Evolutionary conservation across 2,797 vertebrate genomes (phyloP).

Genomic region (Lepidocolaptes lacrymiger): DNA sequence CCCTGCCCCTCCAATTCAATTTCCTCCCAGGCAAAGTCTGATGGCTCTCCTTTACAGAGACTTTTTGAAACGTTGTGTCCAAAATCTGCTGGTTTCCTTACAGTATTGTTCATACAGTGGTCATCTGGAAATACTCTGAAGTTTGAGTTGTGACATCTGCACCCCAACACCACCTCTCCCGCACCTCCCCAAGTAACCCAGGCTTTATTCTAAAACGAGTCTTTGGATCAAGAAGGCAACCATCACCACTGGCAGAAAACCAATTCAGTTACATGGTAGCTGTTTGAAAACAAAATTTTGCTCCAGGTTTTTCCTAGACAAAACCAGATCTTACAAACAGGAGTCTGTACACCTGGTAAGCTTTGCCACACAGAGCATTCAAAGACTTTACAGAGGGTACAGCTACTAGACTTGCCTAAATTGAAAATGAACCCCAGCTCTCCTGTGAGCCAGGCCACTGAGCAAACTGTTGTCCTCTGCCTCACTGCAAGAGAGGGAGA

Average conservation of each 20-base stretch:
- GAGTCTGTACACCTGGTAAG: neutral
- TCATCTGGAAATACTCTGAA: constrained; percentile 51
- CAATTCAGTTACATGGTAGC: neutral
- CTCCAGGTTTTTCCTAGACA: neutral
- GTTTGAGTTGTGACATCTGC: neutral
- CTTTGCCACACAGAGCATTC: neutral
- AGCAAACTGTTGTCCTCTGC: neutral
- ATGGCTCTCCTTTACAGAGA: constrained; percentile 62
- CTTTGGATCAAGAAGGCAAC: constrained; percentile 29
- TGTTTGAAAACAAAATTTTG: neutral
- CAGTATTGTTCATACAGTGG: constrained; percentile 10
- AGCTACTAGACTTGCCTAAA: neutral
- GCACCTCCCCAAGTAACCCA: neutral
- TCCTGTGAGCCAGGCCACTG: neutral
- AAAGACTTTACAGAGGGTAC: neutral
- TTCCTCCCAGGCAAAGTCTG: constrained; percentile 46
- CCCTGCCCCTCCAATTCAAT: constrained; percentile 1
- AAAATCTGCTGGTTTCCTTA: constrained; percentile 61
- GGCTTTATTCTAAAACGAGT: constrained; percentile 34
- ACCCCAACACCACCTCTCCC: too few relatives aligned
- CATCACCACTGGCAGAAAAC: constrained; percentile 18
- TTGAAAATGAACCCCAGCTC: neutral
- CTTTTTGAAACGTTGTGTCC: constrained; percentile 74
- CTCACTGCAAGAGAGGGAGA: neutral
- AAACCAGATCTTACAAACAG: neutral